Evolutionary conservation across 2,888 invertebrate genomes (phyloP), one percentile per base, ranked within the genome.

Genomic region (Beris chalybata): DNA sequence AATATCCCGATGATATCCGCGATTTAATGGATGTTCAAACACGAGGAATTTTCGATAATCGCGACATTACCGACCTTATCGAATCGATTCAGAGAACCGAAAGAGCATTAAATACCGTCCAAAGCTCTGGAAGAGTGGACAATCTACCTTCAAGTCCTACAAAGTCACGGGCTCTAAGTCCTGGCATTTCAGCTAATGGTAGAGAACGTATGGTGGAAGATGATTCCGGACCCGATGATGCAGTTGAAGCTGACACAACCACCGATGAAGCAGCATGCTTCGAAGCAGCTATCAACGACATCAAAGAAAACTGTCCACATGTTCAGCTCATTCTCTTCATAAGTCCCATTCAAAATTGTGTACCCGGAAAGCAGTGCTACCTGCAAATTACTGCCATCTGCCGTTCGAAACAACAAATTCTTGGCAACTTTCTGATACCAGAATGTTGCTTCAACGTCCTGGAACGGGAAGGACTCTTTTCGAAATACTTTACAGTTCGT

Each of bases 21-120:
- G 58, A 58, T 29, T 29, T 58, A n/a, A 58, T 58, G 58, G 47
- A 58, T 22, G 9, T 45, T 11, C 45, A 30, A 30, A 45, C 58
- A 4, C 58, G 58, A 12, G 58, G 45, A 7, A 58, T 58, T 15
- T 58, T 58, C 22, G 45, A 58, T 45, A 45, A 58, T 29, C 29
- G 30, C 7, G 58, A 45, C 30, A 30, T 58, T 29, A 30, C 45
- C 12, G 58, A 45, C 29, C 13, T 58, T 4, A 7, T 58, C 4
- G 29, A 44, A 30, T 30, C 47, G 29, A 58, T 58, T 9, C 13
- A 45, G 6, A 9, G 58, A 30, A 58, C 45, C 3, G 29, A 58
- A 58, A 5, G 43, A 44, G 56, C 43, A 11, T 22, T 15, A 12
- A 29, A 13, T 13, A 4, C 12, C 5, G 13, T 29, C n/a, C 2